These are phyloP conservation scores for Phoxinus dragarum DNA, from an alignment of 2,797 vertebrate species.

Conservation along the genomic window DNA sequence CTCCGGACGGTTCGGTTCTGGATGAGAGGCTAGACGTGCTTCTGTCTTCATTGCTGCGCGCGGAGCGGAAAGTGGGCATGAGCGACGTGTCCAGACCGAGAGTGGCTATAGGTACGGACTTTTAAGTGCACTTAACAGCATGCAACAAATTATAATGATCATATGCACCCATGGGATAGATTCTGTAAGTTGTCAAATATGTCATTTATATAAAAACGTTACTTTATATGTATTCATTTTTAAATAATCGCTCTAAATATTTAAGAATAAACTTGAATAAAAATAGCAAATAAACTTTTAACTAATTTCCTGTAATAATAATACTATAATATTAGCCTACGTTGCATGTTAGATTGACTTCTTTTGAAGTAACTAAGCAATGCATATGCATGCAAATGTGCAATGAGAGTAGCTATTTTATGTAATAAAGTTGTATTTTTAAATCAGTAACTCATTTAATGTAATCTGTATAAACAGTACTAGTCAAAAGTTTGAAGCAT, in stretches of 20 bases:
- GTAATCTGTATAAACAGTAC: background rate
- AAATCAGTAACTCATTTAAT: background rate
- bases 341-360: background rate
- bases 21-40: slow-evolving; percentile 80
- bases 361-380: background rate
- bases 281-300: background rate
- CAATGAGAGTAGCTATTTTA: background rate
- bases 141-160: background rate
- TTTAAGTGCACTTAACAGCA: slow-evolving; percentile 18
- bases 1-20: slow-evolving; percentile 67
- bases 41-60: slow-evolving; percentile 81
- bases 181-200: background rate
- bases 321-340: background rate
- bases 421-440: slow-evolving; percentile 3
- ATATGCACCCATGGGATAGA: background rate
- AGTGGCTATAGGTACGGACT: slow-evolving; percentile 79
- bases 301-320: too few species aligned
- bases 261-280: background rate
- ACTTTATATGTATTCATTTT: background rate
- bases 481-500: too few species aligned
- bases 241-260: background rate
- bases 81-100: slow-evolving; percentile 71
- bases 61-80: slow-evolving; percentile 80
- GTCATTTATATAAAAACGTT: background rate
- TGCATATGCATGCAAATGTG: background rate